Evolutionary conservation across 2,888 invertebrate genomes (phyloP), one percentile per base, ranked within the genome.

Genomic region (Pimpla rufipes): DNA sequence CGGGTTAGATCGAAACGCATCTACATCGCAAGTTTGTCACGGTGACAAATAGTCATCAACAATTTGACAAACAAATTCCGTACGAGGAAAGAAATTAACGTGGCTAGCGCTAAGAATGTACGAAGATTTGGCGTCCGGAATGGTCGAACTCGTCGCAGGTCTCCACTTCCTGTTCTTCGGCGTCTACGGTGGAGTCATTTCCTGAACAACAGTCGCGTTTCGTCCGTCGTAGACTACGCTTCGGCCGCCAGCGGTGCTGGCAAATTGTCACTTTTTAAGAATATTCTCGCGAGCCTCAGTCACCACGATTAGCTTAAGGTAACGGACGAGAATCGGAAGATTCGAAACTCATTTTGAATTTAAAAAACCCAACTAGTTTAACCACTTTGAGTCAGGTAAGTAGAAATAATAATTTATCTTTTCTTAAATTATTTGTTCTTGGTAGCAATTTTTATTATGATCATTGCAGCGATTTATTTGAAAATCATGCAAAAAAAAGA

Each of bases 141-240:
- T 29, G 40, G 29, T 52, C 79, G 71, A 59, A 67, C 71, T 62
- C 75, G 52, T 42, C 59, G 45, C 81, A 67, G 81, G 80, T 85
- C 78, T 81, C 71, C 71, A 83, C 74, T 77, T 77, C 78, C 80
- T 78, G 80, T 62, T 62, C 37, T 45, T 23, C 73, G 59, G 64
- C 57, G 76, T 76, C 50, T 57, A 55, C 74, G 73, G 37, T 66
- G 62, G 50, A 62, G 18, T 71, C 57, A 35, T 64, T 67, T 21
- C 7, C 57, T 68, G 37, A 37, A 50, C 59, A 52, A 57, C 85
- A 87, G 87, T 87, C 74, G 68, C 29, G 70, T 62, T 81, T 79
- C 78, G 85, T 76, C 66, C 82, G 78, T 85, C 81, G 78, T 59
- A 59, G 66, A 80, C 67, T 64, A 71, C 76, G 73, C 81, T 77